Evolutionary conservation across 2,888 invertebrate species (phyloP), one percentile per base, ranked within the genome.

Genomic region (Hydraecia micacea): DNA sequence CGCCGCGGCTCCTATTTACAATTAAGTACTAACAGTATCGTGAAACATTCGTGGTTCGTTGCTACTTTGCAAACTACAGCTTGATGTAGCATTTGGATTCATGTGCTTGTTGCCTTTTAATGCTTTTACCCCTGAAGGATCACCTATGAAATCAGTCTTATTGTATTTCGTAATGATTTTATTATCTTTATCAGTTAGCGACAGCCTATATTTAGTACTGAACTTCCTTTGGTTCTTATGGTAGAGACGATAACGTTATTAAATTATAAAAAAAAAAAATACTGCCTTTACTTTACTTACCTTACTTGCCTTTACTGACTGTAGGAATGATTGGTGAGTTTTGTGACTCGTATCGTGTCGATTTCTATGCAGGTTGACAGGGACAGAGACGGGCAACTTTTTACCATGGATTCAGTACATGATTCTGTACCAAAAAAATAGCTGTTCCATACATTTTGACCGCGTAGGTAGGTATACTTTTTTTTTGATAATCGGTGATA

Each of bases 11-110:
- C 63, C n/a, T 75, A 72, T 79, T 78, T 68, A 36, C 60, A 73
- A 84, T 76, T 79, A 86, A 81, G 77, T 81, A 81, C 69, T 67
- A n/a, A 60, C 21, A 52, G 58, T 76, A 72, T 73, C 60, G 55
- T 71, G 39, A 75, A 73, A 79, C n/a, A 79, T 79, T 66, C 62
- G 32, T 65, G 28, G 62, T 39, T 69, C 46, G 28, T 58, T 65
- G 66, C 21, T 60, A 32, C 49, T 66, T 75, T 60, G 58, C 18
- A 28, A 72, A 82, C n/a, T 28, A 73, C 36, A 49, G 49, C 11
- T 73, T 79, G 13, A 46, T 60, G 15, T n/a, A 42, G 28, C 1
- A 32, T 21, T 73, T 62, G 1, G 5, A 69, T 52, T 69, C 18
- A 60, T 60, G 18, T 15, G 42, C 13, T 13, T 5, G 11, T 42